Base-by-base conservation (phyloP, 2,797 vertebrate genomes). In the Myripristis murdjan region DNA sequence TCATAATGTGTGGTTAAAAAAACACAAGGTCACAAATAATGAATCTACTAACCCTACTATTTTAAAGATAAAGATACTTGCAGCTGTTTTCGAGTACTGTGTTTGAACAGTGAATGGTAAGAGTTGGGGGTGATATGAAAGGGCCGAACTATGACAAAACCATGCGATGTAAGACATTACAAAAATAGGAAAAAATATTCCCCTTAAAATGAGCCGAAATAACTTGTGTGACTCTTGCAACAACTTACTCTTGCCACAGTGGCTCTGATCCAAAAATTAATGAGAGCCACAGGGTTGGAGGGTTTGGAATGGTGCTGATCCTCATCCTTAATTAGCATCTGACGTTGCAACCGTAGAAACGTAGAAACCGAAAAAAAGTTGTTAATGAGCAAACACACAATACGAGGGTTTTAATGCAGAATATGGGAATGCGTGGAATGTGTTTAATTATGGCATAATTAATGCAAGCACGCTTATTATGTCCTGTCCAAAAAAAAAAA, bases 201-300 rank as follows among this genome's bases (percentile, higher is more conserved):
- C 20, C 14, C 61, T 52, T 59, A 55, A 64, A 28, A 62, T 22
- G 52, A 43, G 48, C 79, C 51, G 35, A 37, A 56, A 80, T 73
- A 78, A 81, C 83, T 71, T 74, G 59, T 57, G 47, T 54, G 20
- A 28, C 28, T 28, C 6, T 28, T 28, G 28, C 28, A 28, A 28
- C 6, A 28, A 54, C 22, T 54, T 23, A 65, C 41, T 82, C 28
- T 62, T 59, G 47, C 26, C 39, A 37, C 48, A 57, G 20, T 49
- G 72, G 72, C 51, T 69, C 24, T 9, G 15, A 52, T 82, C 49
- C 53, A 73, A 63, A 80, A 75, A 64, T 54, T 77, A 86, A 90
- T 85, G 67, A 82, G 81, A 49, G 51, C 23, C 69, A 56, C 43
- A 26, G 60, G 59, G 62, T 15, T 51, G 28, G 33, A 69, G 52